A percentile compares a stretch with the other conserved stretches of the same genome.
These are phyloP conservation scores for Coregonus sp. DNA, from an alignment of 2,797 vertebrate genomes.

Conservation along the genomic window DNA sequence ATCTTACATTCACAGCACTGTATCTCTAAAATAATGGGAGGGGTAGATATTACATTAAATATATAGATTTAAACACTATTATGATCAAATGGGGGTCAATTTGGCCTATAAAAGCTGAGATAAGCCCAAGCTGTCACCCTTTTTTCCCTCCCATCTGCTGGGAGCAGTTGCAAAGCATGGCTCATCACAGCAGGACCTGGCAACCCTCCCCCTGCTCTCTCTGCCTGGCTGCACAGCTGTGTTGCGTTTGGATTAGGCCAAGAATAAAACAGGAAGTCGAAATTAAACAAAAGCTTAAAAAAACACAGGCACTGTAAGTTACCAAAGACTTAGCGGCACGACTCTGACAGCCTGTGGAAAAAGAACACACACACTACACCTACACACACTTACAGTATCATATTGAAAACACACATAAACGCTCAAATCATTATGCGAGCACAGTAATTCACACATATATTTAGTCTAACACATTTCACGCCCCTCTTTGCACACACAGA, in stretches of 20 bases:
- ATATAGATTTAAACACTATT: slow-evolving; percentile 66
- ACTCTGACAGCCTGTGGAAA: slow-evolving; percentile 66
- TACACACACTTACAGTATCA: slow-evolving; percentile 6
- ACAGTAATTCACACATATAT: slow-evolving; percentile 29
- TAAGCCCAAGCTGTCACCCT: too few species aligned
- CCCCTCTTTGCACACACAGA: slow-evolving; percentile 24
- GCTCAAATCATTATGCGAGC: slow-evolving; percentile 28
- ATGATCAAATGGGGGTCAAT: slow-evolving; percentile 47
- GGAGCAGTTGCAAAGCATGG: slow-evolving; percentile 54
- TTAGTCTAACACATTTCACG: slow-evolving; percentile 2
- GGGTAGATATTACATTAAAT: slow-evolving; percentile 39
- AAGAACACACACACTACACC: slow-evolving; percentile 46
- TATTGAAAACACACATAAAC: background rate
- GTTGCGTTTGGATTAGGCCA: slow-evolving; percentile 82
- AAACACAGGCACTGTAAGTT: slow-evolving; percentile 50
- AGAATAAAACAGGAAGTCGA: slow-evolving; percentile 84
- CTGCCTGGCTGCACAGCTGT: slow-evolving; percentile 77
- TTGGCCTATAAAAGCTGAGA: too few species aligned
- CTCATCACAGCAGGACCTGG: slow-evolving; percentile 71
- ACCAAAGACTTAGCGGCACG: slow-evolving; percentile 59
- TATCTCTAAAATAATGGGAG: background rate
- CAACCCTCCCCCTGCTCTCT: slow-evolving; percentile 52
- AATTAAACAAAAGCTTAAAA: slow-evolving; percentile 80
- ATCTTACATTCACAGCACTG: background rate
- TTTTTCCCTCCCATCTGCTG: too few species aligned